phyloP scores from a whole-genome alignment of 2,113 vertebrate species.

The Tapirus terrestris region DNA sequence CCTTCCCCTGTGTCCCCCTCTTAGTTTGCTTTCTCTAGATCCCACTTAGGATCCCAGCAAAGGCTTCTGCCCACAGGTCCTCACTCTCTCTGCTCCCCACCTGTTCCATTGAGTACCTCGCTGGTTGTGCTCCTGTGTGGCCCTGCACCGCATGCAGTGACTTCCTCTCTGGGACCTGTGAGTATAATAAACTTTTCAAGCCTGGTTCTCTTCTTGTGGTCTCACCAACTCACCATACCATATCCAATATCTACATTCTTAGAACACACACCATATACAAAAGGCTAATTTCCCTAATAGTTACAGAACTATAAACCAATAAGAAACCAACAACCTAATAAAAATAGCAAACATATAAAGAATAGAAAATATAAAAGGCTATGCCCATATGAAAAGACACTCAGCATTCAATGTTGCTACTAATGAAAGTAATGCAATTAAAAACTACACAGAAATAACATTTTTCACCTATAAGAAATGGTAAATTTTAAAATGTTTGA shows the following conservation, averaged over 20 bases:
- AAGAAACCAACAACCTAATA: background rate
- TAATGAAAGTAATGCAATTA: background rate
- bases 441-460: background rate
- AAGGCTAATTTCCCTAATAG: background rate
- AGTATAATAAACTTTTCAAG: background rate
- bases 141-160: background rate
- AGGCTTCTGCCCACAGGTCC: background rate
- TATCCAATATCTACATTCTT: background rate
- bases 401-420: background rate
- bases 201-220: background rate
- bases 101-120: background rate
- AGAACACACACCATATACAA: background rate
- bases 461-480: background rate
- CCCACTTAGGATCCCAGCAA: background rate
- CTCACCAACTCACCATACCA: background rate
- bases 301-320: background rate
- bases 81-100: background rate
- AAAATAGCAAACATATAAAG: background rate
- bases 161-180: background rate
- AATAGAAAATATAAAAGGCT: background rate
- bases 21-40: background rate
- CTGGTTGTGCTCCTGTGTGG: background rate
- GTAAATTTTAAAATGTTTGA: background rate
- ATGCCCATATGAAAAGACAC: background rate
- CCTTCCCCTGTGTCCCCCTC: background rate